These are phyloP conservation scores for Cataglyphis livida DNA, from an alignment of 2,888 invertebrate genomes.

Conservation along the genomic window DNA sequence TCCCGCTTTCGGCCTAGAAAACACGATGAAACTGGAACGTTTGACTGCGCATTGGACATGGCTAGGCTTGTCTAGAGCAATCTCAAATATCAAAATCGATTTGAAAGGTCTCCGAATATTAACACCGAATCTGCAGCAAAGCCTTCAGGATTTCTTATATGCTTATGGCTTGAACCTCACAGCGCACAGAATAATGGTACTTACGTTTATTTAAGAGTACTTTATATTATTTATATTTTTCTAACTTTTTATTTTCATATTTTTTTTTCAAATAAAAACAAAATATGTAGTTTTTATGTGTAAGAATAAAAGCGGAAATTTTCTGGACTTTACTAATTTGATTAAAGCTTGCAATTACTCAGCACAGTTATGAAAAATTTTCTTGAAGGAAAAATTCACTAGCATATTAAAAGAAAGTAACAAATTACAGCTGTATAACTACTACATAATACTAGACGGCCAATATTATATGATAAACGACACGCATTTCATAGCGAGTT, in stretches of 20 bases:
- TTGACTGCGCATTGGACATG: constrained; percentile 89
- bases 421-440: constrained; percentile 35
- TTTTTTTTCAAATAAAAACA: background rate
- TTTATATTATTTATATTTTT: background rate
- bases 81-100: constrained; percentile 86
- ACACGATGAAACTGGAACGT: constrained; percentile 90
- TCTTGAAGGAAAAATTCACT: background rate
- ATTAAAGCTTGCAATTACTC: constrained; percentile 36
- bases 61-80: constrained; percentile 85
- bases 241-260: background rate
- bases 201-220: background rate
- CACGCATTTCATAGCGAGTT: constrained; percentile 38
- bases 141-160: constrained; percentile 87
- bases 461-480: constrained; percentile 30
- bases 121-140: constrained; percentile 87
- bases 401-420: constrained; percentile 16
- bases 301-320: background rate
- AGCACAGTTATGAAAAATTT: constrained; percentile 7
- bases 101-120: constrained; percentile 88
- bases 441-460: constrained; percentile 11
- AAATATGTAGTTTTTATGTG: background rate
- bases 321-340: constrained; percentile 17
- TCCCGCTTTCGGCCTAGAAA: constrained; percentile 90
- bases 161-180: constrained; percentile 89
- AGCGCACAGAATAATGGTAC: constrained; percentile 86